Base-by-base conservation (phyloP, 2,888 invertebrate genomes). In the Trissolcus japonicus region DNA sequence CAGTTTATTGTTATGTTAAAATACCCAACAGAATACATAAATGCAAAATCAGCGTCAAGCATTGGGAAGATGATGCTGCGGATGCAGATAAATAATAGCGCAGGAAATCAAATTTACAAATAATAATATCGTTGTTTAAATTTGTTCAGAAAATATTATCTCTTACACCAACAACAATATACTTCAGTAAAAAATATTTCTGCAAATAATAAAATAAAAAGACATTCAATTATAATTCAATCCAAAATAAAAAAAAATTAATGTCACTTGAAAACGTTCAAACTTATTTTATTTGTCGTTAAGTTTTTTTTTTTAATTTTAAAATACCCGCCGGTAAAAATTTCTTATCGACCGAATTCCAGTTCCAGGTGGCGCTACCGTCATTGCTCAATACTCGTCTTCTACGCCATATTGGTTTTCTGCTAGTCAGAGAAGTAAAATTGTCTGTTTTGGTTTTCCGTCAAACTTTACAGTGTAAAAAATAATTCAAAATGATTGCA, bases 1-100 rank as follows among this genome's bases (percentile, higher is more conserved):
- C 67, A 68, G 75, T 81, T 83, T 81, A 81, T 84, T 83, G 82
- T 84, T 82, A 84, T 84, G 83, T 79, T 82, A 84, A 82, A 81
- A 79, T 74, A 67, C 66, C 81, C 80, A 67, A 78, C 63, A 50
- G 82, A 82, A 82, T 82, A 82, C 80, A 81, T 83, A 82, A 82
- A 83, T 82, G 80, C 75, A 77, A 76, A 83, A 83, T 83, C 83
- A 81, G 80, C 79, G 61, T 35, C 35, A 35, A 51, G 67, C 74
- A 61, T 68, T 59, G 66, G 56, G 48, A 60, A 61, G 61, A 60
- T 55, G 60, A 71, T 56, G 63, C 62, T 68, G 65, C 55, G 57
- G 51, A 46, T 65, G 69, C 53, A 43, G 62, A 74, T 62, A 59
- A 74, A 73, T 63, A 57, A 71, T 29, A 55, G 53, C 46, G 17